A percentile compares a stretch with the other conserved stretches of the same genome.
Evolutionary conservation across 2,888 invertebrate genomes (phyloP).

Genomic region (Heliconius aoede): DNA sequence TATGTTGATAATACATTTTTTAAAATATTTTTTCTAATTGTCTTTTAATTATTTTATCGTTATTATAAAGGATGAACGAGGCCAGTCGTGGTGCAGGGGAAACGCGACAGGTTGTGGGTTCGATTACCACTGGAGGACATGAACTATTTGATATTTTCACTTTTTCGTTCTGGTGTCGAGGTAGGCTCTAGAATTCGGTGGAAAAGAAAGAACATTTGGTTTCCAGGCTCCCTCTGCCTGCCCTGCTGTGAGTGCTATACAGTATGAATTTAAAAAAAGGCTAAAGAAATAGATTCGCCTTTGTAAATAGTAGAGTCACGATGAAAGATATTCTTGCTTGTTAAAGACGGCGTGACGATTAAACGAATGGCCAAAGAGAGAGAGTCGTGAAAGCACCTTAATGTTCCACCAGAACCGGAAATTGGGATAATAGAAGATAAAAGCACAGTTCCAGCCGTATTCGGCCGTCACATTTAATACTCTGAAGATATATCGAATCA

Average conservation of each 20-base stretch:
- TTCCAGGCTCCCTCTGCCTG: no score
- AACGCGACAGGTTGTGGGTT: no score
- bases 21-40: no score
- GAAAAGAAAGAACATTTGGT: no score
- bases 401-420: constrained; percentile 15
- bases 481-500: constrained; percentile 35
- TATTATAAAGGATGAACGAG: neutral
- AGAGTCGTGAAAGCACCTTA: constrained; percentile 9
- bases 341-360: constrained; percentile 25
- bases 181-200: no score
- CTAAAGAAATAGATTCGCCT: no score
- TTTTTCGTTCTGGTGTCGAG: no score
- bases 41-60: neutral
- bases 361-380: constrained; percentile 20
- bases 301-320: neutral
- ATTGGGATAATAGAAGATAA: constrained; percentile 23
- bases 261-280: no score
- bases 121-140: no score
- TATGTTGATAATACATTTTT: constrained; percentile 20
- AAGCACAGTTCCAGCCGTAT: constrained; percentile 24
- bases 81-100: no score
- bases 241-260: no score
- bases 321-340: constrained; percentile 12
- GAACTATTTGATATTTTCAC: no score
- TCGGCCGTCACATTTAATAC: constrained; percentile 26